Percentiles rank a stretch among this genome's conserved stretches.
phyloP scores from a whole-genome alignment of 35 echinoderm and acorn worm species.

The Heliocidaris erythrogramma region DNA sequence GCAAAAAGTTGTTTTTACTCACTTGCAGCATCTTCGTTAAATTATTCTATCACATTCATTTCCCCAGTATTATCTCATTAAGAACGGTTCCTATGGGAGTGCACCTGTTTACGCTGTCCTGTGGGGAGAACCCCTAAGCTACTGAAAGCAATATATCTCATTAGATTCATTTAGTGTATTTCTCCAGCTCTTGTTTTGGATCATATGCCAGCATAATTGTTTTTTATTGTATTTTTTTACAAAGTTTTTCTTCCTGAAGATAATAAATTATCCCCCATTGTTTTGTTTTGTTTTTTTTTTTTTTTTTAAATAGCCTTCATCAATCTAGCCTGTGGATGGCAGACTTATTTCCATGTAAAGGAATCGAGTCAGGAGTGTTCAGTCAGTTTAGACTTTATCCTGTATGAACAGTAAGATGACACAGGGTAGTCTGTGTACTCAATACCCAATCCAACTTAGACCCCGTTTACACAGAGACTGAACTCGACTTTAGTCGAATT shows the following conservation, averaged over 20 bases:
- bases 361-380: too few relatives aligned
- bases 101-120: not conserved
- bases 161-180: not conserved
- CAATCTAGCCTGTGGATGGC: too few relatives aligned
- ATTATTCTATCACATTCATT: not conserved
- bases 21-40: not conserved
- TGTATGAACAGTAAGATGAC: too few relatives aligned
- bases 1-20: not conserved
- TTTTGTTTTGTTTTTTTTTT: not conserved
- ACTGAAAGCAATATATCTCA: not conserved
- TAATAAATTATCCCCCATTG: not conserved
- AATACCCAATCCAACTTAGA: too few relatives aligned
- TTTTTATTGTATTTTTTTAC: not conserved
- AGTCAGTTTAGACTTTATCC: too few relatives aligned
- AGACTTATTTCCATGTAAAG: too few relatives aligned
- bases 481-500: too few relatives aligned
- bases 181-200: not conserved
- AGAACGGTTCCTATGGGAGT: not conserved
- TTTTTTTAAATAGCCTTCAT: not conserved
- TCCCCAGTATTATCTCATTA: not conserved
- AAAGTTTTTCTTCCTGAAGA: not conserved
- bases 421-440: too few relatives aligned
- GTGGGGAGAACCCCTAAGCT: not conserved
- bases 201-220: too few relatives aligned
- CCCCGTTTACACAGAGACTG: too few relatives aligned